Evolutionary conservation across 2,797 vertebrate species (phyloP).

Genomic region (Aphelocoma californica): DNA sequence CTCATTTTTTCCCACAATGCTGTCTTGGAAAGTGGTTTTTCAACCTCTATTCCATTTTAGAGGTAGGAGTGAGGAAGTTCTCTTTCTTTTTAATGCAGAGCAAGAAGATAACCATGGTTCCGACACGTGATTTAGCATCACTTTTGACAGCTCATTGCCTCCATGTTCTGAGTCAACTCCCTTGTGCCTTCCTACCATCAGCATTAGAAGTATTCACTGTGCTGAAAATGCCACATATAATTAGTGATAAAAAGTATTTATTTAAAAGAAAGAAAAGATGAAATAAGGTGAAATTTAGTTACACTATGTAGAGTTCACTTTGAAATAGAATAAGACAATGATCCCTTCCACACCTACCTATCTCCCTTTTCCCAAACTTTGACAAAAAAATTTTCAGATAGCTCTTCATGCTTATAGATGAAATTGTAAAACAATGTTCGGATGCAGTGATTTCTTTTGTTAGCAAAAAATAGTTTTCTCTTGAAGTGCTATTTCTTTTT

Average conservation of each 20-base stretch:
- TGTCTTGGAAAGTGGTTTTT: background rate
- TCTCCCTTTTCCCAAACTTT: background rate
- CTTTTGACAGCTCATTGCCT: background rate
- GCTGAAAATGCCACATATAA: background rate
- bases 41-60: background rate
- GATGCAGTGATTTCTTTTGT: background rate
- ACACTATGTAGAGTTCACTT: background rate
- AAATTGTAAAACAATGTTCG: background rate
- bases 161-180: conserved; percentile 19
- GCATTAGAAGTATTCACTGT: background rate
- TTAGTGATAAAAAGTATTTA: background rate
- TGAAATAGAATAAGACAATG: background rate
- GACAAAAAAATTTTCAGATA: background rate
- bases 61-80: background rate
- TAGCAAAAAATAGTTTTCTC: background rate
- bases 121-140: background rate
- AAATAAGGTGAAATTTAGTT: background rate
- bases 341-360: background rate
- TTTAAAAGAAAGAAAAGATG: background rate
- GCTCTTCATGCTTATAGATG: background rate
- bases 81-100: background rate
- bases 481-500: background rate
- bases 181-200: background rate
- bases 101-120: background rate
- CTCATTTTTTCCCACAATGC: background rate